phyloP scores from a whole-genome alignment of 2,797 vertebrate species.

The Okamejei kenojei region DNA sequence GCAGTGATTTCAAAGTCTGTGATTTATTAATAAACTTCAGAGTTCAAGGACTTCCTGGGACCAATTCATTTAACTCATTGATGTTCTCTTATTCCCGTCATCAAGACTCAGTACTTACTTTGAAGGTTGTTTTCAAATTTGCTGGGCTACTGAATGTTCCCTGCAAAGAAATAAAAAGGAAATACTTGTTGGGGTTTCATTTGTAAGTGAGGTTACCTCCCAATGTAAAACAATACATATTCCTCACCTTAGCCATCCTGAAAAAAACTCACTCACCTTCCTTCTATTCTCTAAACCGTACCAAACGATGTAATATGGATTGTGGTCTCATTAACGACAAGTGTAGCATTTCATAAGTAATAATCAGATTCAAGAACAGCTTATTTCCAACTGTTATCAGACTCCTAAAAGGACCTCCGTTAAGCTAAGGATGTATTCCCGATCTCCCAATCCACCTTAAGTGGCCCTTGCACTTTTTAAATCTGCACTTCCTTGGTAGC shows the following conservation, averaged over 20 bases:
- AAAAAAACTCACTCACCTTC: background rate
- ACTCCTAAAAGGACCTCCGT: too few relatives aligned
- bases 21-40: background rate
- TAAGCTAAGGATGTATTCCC: too few relatives aligned
- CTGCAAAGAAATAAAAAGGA: conserved; percentile 50
- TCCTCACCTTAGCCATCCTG: background rate
- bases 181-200: background rate
- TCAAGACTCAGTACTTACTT: conserved; percentile 56
- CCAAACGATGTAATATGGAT: background rate
- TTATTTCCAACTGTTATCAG: too few relatives aligned
- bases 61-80: background rate
- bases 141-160: conserved; percentile 83
- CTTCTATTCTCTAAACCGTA: background rate
- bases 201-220: background rate
- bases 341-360: too few relatives aligned
- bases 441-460: too few relatives aligned
- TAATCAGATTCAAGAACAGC: too few relatives aligned
- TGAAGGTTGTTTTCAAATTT: conserved; percentile 89
- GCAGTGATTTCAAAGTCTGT: background rate
- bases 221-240: too few relatives aligned
- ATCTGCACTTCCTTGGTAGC: too few relatives aligned
- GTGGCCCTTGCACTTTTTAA: too few relatives aligned
- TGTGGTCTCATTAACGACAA: background rate
- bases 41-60: background rate
- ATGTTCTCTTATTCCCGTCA: background rate